A percentile compares a stretch with the other conserved stretches of the same genome.
These are phyloP conservation scores for Onychomys torridus DNA, from an alignment of 2,797 vertebrate species.

Conservation along the genomic window DNA sequence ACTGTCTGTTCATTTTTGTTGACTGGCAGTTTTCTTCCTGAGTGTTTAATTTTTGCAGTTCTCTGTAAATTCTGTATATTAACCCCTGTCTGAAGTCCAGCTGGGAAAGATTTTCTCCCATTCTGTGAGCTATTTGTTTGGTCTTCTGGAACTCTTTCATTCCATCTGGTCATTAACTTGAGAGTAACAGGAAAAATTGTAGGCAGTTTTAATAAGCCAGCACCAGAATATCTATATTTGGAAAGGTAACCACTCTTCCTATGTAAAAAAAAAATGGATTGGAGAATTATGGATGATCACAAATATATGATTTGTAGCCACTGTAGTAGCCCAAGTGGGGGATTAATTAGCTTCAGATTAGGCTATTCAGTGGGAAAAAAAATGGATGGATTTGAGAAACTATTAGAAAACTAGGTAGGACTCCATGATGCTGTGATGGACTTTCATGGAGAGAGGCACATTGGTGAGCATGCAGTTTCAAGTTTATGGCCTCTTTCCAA, in stretches of 20 bases:
- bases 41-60: background rate
- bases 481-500: background rate
- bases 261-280: background rate
- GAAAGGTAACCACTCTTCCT: background rate
- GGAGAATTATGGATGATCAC: background rate
- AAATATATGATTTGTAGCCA: background rate
- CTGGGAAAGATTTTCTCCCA: background rate
- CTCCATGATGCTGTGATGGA: background rate
- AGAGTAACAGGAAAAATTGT: background rate
- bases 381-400: background rate
- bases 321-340: background rate
- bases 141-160: background rate
- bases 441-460: background rate
- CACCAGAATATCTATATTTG: background rate
- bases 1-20: background rate
- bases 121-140: background rate
- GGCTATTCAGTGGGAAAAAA: background rate
- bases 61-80: background rate
- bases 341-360: background rate
- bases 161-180: conserved; percentile 8
- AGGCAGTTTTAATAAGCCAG: background rate
- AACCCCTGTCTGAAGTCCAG: background rate
- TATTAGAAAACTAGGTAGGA: background rate
- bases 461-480: background rate
- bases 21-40: background rate